These are phyloP conservation scores for Drosophila tristis DNA, from an alignment of 1,140 invertebrate species.

Conservation along the genomic window DNA sequence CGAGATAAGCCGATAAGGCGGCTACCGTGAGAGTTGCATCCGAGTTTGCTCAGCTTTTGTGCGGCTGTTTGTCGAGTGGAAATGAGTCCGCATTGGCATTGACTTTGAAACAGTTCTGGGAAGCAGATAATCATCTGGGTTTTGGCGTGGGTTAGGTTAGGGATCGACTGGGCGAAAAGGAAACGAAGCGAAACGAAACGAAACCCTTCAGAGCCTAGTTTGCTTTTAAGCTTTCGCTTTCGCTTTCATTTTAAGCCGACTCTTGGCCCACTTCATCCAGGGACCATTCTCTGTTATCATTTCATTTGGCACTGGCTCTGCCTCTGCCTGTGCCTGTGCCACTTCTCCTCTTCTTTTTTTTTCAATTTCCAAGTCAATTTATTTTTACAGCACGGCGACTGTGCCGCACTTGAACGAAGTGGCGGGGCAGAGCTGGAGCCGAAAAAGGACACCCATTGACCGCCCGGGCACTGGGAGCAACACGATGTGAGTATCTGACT, in stretches of 20 bases:
- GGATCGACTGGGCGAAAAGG: slow-evolving; percentile 24
- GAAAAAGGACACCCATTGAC: slow-evolving; percentile 63
- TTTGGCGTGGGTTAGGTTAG: slow-evolving; percentile 36
- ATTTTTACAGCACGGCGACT: slow-evolving; percentile 69
- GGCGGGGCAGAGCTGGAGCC: slow-evolving; percentile 15
- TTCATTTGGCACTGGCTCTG: slow-evolving; percentile 40
- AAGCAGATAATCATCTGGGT: slow-evolving; percentile 43
- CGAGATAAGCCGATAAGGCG: slow-evolving; percentile 1
- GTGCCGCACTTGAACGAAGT: slow-evolving; percentile 50
- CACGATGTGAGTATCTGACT: slow-evolving; percentile 23
- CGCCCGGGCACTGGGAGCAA: slow-evolving; percentile 3
- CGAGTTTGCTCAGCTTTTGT: slow-evolving; percentile 66
- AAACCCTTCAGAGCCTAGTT: slow-evolving; percentile 17
- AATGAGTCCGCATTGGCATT: not conserved
- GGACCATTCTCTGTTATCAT: slow-evolving; percentile 47
- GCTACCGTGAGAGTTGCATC: slow-evolving; percentile 70
- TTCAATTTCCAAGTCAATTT: slow-evolving; percentile 83
- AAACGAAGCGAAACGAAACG: slow-evolving; percentile 14
- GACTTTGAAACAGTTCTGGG: slow-evolving; percentile 32
- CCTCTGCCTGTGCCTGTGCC: slow-evolving; percentile 31
- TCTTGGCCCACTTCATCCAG: slow-evolving; percentile 51
- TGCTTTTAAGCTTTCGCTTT: slow-evolving; percentile 33
- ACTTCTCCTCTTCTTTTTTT: slow-evolving; percentile 52
- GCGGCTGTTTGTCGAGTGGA: slow-evolving; percentile 11
- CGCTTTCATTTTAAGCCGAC: slow-evolving; percentile 50